Percentiles rank a stretch among this genome's conserved stretches.
Evolutionary conservation across 2,888 invertebrate species (phyloP).

Genomic region (Margaritifera margaritifera): DNA sequence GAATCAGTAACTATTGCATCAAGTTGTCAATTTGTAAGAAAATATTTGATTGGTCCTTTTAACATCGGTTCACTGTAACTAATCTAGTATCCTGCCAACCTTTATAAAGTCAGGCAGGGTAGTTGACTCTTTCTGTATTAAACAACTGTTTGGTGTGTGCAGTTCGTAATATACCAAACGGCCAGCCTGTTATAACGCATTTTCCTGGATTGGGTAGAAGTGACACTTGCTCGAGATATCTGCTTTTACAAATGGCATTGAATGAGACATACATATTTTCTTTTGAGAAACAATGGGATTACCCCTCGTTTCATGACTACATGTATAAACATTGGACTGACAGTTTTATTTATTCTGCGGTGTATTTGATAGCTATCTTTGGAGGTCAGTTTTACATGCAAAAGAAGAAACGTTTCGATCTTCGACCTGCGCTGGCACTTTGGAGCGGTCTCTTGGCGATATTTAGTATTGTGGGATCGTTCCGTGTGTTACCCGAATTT

Average conservation of each 20-base stretch:
- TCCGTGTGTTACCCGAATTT: constrained; percentile 93
- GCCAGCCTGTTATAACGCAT: no score
- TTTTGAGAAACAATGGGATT: constrained; percentile 95
- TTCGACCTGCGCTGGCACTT: constrained; percentile 87
- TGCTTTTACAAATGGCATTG: constrained; percentile 10
- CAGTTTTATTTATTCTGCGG: constrained; percentile 83
- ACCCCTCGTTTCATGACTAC: constrained; percentile 91
- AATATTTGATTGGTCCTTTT: constrained; percentile 22
- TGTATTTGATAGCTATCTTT: constrained; percentile 94
- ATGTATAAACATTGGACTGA: constrained; percentile 97
- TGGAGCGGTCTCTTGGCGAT: constrained; percentile 95
- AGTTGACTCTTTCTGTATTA: no score
- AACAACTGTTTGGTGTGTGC: no score
- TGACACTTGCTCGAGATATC: no score
- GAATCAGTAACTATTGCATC: no score
- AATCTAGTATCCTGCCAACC: no score
- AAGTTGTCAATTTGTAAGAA: constrained; percentile 1
- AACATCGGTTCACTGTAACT: constrained; percentile 24
- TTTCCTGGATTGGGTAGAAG: no score
- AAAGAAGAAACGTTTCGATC: constrained; percentile 87
- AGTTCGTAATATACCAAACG: no score
- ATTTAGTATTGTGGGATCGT: constrained; percentile 91
- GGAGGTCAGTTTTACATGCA: constrained; percentile 96
- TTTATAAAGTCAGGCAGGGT: no score
- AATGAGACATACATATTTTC: constrained; percentile 83